phyloP scores from a whole-genome alignment of 2,797 vertebrate genomes.

The Tapera naevia region DNA sequence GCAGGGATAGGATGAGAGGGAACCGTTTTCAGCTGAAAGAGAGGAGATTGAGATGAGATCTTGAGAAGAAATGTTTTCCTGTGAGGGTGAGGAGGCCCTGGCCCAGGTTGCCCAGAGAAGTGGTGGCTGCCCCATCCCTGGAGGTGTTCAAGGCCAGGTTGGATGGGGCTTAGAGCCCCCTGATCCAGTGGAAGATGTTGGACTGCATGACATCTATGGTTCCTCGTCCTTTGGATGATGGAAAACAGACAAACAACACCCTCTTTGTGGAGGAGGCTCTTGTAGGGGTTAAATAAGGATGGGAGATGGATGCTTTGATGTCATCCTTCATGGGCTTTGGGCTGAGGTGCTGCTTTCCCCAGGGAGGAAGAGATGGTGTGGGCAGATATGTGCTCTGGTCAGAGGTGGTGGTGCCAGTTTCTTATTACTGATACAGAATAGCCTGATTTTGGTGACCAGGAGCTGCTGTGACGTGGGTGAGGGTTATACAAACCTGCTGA shows the following conservation, averaged over 20 bases:
- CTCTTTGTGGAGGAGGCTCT: accelerated
- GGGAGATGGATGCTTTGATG: not conserved
- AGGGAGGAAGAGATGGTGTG: not conserved
- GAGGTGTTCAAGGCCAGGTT: not conserved
- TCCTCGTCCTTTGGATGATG: not conserved
- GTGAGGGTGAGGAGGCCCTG: accelerated
- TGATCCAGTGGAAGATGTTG: not conserved
- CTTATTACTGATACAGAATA: slow-evolving; percentile 48
- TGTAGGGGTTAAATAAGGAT: not conserved
- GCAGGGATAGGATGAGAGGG: accelerated
- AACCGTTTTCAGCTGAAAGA: not conserved
- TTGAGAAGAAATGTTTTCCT: accelerated
- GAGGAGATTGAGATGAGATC: not conserved
- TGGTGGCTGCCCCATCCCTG: not conserved
- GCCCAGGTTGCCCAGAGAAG: not conserved
- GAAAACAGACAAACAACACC: accelerated
- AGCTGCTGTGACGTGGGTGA: not conserved
- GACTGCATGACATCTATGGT: accelerated
- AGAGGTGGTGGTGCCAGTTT: not conserved
- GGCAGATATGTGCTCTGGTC: not conserved
- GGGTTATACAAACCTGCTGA: not conserved
- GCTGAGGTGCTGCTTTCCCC: not conserved
- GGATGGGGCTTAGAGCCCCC: not conserved
- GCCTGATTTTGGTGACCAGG: not conserved
- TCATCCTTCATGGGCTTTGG: accelerated